Evolutionary conservation across 2,888 invertebrate genomes (phyloP).

Genomic region (Drosophila cognata): DNA sequence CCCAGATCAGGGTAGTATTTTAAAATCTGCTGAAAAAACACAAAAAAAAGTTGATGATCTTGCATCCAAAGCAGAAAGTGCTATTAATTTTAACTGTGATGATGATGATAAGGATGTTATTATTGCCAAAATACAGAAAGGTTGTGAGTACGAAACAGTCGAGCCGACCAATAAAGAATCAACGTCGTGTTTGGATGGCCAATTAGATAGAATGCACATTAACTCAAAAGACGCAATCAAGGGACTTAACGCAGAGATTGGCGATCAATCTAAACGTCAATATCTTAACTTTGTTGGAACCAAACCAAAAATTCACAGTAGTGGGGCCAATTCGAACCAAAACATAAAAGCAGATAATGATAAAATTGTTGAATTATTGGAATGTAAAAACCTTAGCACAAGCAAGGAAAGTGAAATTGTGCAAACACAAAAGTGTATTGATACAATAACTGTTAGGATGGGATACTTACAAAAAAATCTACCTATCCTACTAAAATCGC

Average conservation of each 20-base stretch:
- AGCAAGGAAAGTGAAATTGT: background rate
- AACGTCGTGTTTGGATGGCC: slow-evolving; percentile 20
- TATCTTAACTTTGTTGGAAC: slow-evolving; percentile 1
- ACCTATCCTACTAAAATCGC: slow-evolving; percentile 35
- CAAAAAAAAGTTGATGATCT: slow-evolving; percentile 2
- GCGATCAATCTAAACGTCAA: slow-evolving; percentile 1
- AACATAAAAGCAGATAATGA: slow-evolving; percentile 5
- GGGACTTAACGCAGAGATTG: background rate
- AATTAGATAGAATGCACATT: slow-evolving; percentile 50
- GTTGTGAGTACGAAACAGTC: slow-evolving; percentile 53
- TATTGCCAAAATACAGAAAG: slow-evolving; percentile 42
- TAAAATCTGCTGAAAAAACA: slow-evolving; percentile 14
- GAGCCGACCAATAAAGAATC: slow-evolving; percentile 14
- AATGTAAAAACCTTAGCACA: background rate
- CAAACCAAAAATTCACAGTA: slow-evolving; percentile 7
- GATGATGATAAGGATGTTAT: slow-evolving; percentile 40
- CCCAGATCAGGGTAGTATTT: background rate
- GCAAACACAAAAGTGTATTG: background rate
- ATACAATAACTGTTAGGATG: background rate
- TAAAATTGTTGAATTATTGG: background rate
- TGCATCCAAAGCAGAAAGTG: slow-evolving; percentile 7
- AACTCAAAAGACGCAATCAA: slow-evolving; percentile 11
- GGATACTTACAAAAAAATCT: slow-evolving; percentile 16
- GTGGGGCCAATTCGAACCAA: slow-evolving; percentile 1
- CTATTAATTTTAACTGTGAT: slow-evolving; percentile 22